phyloP scores from a whole-genome alignment of 1,140 invertebrate species.

The Zaprionus nigranus region DNA sequence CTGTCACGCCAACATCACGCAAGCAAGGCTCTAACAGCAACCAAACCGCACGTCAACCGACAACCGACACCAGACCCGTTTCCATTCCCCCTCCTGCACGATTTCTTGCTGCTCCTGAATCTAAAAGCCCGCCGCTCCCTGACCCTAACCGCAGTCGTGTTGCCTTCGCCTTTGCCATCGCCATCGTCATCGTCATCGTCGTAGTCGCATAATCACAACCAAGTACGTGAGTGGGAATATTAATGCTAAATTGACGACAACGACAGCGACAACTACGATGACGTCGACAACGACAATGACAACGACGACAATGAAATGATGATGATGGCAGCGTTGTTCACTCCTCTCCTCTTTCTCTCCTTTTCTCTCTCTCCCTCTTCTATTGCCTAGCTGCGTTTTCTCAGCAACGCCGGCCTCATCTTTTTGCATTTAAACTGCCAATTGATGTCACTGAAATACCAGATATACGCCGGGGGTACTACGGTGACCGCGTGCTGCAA shows the following conservation, averaged over 20 bases:
- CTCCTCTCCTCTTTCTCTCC: not conserved
- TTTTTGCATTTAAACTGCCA: conserved; percentile 84
- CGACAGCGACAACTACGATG: conserved; percentile 54
- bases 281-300: conserved; percentile 39
- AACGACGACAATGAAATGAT: conserved; percentile 51
- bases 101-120: conserved; percentile 33
- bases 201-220: conserved; percentile 83
- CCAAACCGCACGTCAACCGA: conserved; percentile 41
- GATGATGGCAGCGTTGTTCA: conserved; percentile 8
- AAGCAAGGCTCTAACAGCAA: conserved; percentile 69
- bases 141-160: conserved; percentile 64
- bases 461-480: conserved; percentile 58
- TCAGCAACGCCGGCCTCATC: conserved; percentile 63
- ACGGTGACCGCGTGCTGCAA: conserved; percentile 1
- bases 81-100: not conserved
- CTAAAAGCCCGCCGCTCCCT: conserved; percentile 34
- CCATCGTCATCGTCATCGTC: conserved; percentile 48
- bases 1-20: conserved; percentile 77
- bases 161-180: conserved; percentile 31
- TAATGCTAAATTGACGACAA: conserved; percentile 83
- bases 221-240: conserved; percentile 84
- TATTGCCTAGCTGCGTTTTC: conserved; percentile 64
- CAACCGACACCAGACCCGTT: not conserved
- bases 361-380: conserved; percentile 6
- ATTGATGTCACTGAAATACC: conserved; percentile 75